Base-by-base conservation (phyloP, 2,797 vertebrate genomes). In the Xenops minutus region DNA sequence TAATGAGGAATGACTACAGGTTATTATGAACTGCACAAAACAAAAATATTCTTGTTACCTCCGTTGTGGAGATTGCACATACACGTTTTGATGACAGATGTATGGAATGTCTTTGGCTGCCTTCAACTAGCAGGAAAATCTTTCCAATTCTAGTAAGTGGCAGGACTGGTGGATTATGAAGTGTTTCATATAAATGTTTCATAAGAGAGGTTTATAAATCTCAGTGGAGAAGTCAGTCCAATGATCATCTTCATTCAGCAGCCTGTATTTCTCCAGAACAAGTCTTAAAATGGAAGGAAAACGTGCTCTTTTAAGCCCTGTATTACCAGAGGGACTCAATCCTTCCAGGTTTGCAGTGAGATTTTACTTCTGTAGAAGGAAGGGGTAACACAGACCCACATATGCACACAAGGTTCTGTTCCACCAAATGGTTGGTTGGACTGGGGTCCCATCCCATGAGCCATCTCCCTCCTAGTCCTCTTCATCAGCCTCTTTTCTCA, bases 171-270 rank as follows among this genome's bases (percentile, higher is more conserved):
- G 34, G 73, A 64, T 92, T 89, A 95, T 44, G 36, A 86, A 86
- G 93, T 77, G 85, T 95, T 96, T 93, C 73, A 89, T 88, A 85
- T 52, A 89, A 74, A 82, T 43, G 29, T 44, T 91, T 89, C 17
- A 2, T 44, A 73, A 73, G 13, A 48, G 19, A 74, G 19, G 61
- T 77, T 91, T 94, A 36, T 83, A 88, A 77, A 85, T 80, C 75
- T 83, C 78, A 30, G 27, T 43, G 39, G 46, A 79, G 37, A 85
- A 89, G 58, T 73, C 71, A 63, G 43, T 58, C 37, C 41, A 85
- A 88, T 54, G 49, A 84, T 36, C 56, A 29, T 81, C 51, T 75
- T 78, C 66, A 69, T 30, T 29, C 37, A 85, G 68, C 76, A 83
- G 88, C 37, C 64, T 0, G 0, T 79, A 69, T 76, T 93, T 92